phyloP scores from a whole-genome alignment of 2,113 vertebrate species.

The Periophthalmus modestus region DNA sequence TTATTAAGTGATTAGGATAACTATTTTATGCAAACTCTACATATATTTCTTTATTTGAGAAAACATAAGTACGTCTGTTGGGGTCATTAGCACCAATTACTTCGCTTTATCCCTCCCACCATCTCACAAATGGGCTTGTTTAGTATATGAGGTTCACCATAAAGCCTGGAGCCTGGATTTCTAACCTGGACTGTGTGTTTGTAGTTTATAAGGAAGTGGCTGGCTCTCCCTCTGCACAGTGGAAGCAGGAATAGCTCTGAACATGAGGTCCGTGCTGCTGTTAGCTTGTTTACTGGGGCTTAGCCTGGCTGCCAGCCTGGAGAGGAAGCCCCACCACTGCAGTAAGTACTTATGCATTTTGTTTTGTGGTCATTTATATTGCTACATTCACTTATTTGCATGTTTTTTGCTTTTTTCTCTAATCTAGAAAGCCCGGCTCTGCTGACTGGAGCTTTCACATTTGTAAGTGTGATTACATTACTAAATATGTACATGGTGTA shows the following conservation, averaged over 20 bases:
- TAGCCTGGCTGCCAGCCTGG: constrained; percentile 52
- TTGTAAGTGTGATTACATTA: constrained; percentile 59
- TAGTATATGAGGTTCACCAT: background rate
- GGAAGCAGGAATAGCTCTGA: background rate
- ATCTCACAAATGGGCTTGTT: background rate
- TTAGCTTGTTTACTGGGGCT: constrained; percentile 39
- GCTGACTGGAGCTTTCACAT: constrained; percentile 53
- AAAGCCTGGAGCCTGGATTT: constrained; percentile 26
- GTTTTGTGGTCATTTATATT: background rate
- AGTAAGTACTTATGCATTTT: constrained; percentile 55
- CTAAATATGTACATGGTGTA: background rate
- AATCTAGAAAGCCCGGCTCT: constrained; percentile 66
- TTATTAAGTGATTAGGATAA: too few relatives aligned
- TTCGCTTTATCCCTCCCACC: background rate
- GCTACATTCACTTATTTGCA: background rate
- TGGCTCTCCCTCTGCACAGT: background rate
- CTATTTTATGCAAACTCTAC: too few relatives aligned
- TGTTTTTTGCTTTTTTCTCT: background rate
- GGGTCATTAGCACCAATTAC: background rate
- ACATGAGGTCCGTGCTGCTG: constrained; percentile 43
- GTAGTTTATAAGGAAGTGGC: constrained; percentile 44
- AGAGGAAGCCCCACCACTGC: constrained; percentile 62
- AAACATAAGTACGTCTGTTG: background rate
- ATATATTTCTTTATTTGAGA: too few relatives aligned
- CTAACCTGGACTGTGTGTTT: background rate